Evolutionary conservation across 2,797 vertebrate species (phyloP).

Genomic region (Propithecus deckenii): DNA sequence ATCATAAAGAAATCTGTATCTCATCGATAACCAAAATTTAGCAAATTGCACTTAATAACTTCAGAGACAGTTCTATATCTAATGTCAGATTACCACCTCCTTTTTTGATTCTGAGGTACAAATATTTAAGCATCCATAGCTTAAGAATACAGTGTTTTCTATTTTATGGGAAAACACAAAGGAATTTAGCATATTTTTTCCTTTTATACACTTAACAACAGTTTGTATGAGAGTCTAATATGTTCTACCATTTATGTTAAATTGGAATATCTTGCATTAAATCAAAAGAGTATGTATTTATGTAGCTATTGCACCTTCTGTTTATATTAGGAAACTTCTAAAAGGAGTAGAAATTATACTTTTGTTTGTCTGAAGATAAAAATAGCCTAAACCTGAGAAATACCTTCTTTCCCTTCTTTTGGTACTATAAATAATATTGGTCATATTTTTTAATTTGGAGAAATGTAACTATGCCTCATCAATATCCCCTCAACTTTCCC

Average conservation of each 20-base stretch:
- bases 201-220: background rate
- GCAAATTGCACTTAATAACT: background rate
- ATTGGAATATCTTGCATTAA: constrained; percentile 35
- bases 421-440: background rate
- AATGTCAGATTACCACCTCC: background rate
- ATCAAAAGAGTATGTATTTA: background rate
- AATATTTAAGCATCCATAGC: background rate
- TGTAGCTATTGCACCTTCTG: background rate
- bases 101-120: background rate
- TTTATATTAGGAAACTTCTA: constrained; percentile 16
- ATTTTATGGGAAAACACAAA: background rate
- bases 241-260: constrained; percentile 17
- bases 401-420: background rate
- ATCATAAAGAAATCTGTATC: constrained; percentile 8
- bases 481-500: background rate
- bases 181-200: background rate
- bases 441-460: background rate
- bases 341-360: background rate
- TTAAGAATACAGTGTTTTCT: background rate
- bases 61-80: background rate
- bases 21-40: background rate
- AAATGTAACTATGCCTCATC: background rate
- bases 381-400: background rate
- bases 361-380: constrained; percentile 35
- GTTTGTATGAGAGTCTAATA: background rate